These are phyloP conservation scores for Varecia variegata DNA, from an alignment of 2,797 vertebrate genomes.

Conservation along the genomic window DNA sequence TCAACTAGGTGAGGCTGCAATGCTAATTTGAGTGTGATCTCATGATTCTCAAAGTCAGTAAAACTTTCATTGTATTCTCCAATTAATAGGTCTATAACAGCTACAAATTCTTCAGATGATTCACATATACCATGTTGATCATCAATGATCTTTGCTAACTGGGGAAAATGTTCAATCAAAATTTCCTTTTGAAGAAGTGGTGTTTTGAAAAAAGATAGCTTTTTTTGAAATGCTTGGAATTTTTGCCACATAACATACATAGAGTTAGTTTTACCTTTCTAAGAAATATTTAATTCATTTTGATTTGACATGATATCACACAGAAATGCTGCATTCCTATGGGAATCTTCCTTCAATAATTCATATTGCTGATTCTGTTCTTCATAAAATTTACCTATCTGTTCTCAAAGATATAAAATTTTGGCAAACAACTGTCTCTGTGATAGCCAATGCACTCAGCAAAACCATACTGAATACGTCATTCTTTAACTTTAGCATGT, in stretches of 20 bases:
- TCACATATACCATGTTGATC: background rate
- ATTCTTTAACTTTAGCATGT: background rate
- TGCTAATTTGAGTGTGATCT: background rate
- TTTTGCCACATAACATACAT: background rate
- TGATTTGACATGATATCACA: background rate
- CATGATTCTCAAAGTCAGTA: background rate
- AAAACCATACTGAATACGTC: background rate
- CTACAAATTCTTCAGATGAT: background rate
- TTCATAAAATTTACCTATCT: background rate
- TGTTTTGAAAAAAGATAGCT: background rate
- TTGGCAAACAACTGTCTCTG: background rate
- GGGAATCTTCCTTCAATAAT: background rate
- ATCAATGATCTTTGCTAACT: background rate
- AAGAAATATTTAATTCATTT: background rate
- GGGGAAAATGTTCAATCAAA: background rate
- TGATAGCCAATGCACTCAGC: background rate
- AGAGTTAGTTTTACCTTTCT: background rate
- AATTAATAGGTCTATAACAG: background rate
- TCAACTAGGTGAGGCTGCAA: background rate
- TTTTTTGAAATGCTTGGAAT: background rate
- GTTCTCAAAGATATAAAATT: background rate
- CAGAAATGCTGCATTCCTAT: background rate
- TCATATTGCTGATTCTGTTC: background rate
- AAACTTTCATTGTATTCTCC: background rate
- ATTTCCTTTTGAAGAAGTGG: background rate